Evolutionary conservation across 2,797 vertebrate species (phyloP).

Genomic region (Cacajao melanocephalus): DNA sequence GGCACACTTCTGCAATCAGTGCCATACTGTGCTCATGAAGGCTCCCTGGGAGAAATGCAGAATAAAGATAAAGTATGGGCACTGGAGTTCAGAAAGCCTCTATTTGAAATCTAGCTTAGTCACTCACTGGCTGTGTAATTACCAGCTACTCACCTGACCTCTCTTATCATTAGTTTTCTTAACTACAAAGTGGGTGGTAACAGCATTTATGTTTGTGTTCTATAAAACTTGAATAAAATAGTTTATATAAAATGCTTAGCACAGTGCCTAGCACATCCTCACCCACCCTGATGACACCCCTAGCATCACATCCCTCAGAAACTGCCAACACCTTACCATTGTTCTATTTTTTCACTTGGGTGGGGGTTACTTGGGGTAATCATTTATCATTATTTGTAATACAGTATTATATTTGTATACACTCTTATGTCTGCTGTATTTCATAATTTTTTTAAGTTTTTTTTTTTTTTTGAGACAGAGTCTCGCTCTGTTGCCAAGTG

Average conservation of each 20-base stretch:
- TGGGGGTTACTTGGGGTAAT: background rate
- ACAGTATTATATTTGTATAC: background rate
- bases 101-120: background rate
- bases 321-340: background rate
- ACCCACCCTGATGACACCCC: background rate
- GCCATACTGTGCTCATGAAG: background rate
- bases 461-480: background rate
- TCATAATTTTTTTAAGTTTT: background rate
- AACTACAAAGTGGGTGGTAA: background rate
- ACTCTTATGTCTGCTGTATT: background rate
- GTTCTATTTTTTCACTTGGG: background rate
- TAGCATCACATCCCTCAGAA: background rate
- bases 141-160: background rate
- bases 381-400: background rate
- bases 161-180: conserved; percentile 8
- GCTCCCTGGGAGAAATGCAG: background rate
- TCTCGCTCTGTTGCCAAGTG: background rate
- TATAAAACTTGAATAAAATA: background rate
- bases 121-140: background rate
- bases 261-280: background rate
- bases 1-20: background rate
- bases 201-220: background rate
- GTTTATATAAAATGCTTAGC: background rate
- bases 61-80: conserved; percentile 12
- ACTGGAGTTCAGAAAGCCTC: background rate